Evolutionary conservation across 2,797 vertebrate genomes (phyloP).

Genomic region (Tapera naevia): DNA sequence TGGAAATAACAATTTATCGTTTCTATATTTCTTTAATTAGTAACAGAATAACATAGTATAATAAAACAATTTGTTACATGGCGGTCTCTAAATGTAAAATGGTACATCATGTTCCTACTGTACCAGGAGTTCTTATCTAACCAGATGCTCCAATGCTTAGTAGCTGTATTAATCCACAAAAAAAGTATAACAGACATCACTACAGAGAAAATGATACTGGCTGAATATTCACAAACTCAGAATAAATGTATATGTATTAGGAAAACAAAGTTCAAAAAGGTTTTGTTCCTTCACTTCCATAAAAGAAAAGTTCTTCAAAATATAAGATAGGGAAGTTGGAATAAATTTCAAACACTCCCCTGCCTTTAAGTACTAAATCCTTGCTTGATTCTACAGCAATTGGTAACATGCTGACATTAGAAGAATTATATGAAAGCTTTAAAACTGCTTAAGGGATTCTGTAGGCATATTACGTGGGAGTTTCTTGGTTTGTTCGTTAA

Average conservation of each 20-base stretch:
- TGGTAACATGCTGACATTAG: not conserved
- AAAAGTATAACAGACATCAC: not conserved
- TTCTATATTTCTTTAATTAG: not conserved
- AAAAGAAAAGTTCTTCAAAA: not conserved
- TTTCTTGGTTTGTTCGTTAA: not conserved
- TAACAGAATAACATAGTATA: too few species aligned
- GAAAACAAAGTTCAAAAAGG: not conserved
- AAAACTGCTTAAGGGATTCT: not conserved
- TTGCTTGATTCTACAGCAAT: not conserved
- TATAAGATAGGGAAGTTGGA: not conserved
- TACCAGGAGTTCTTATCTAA: not conserved
- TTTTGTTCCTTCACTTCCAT: not conserved
- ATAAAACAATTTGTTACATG: not conserved
- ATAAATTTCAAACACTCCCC: not conserved
- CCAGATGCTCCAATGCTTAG: not conserved
- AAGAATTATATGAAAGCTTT: not conserved
- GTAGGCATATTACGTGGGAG: rapidly evolving
- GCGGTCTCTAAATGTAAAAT: not conserved
- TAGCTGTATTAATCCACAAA: not conserved
- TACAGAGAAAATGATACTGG: not conserved
- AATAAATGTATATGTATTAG: not conserved
- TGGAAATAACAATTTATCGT: not conserved
- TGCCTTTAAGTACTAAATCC: not conserved
- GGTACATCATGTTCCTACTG: not conserved
- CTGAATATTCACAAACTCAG: not conserved